Percentiles rank a stretch among this genome's conserved stretches.
phyloP scores from a whole-genome alignment of 2,797 vertebrate genomes.

The Leontocebus nigricollis region DNA sequence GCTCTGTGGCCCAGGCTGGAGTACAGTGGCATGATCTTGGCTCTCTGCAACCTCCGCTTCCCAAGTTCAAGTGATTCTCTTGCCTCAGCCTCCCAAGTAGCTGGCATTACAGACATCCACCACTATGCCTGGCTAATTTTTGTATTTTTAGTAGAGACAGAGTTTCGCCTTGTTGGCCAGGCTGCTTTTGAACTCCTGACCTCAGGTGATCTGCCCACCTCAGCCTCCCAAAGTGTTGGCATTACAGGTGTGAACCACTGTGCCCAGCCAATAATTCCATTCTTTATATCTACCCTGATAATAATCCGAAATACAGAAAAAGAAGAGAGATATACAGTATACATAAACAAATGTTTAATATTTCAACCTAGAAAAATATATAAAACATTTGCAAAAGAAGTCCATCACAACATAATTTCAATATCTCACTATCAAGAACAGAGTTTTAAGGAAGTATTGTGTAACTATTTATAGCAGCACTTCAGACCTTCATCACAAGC shows the following conservation, averaged over 20 bases:
- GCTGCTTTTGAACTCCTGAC: not conserved
- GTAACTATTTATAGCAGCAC: not conserved
- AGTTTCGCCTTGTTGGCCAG: not conserved
- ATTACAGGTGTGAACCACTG: not conserved
- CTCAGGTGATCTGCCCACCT: too few relatives aligned
- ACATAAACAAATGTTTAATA: not conserved
- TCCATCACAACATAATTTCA: not conserved
- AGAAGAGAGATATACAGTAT: not conserved
- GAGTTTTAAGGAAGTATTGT: not conserved
- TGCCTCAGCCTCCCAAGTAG: not conserved
- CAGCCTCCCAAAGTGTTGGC: not conserved
- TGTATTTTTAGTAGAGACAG: not conserved
- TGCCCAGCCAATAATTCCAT: not conserved
- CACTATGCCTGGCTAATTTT: not conserved
- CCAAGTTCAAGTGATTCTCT: not conserved
- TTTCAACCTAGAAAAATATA: not conserved
- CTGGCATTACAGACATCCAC: not conserved
- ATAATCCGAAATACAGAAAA: not conserved
- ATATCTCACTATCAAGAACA: not conserved
- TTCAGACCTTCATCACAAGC: not conserved
- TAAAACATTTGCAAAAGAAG: not conserved
- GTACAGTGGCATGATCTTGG: not conserved
- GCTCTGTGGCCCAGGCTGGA: not conserved
- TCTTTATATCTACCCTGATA: not conserved
- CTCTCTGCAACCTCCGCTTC: not conserved